These are phyloP conservation scores for Etheostoma perlongum DNA, from an alignment of 2,797 vertebrate species.

Conservation along the genomic window DNA sequence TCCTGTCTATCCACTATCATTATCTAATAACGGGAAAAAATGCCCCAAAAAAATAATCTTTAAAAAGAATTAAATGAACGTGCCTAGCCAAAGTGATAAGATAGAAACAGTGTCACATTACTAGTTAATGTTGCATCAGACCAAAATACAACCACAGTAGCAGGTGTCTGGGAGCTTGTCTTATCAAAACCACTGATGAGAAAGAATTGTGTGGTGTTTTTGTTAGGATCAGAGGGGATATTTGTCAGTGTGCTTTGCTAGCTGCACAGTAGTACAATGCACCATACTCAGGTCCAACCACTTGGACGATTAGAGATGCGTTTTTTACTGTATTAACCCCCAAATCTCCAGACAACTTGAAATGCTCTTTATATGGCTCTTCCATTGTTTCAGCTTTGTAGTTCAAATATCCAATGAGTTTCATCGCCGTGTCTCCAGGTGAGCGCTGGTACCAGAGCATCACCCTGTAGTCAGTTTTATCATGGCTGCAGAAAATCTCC, in stretches of 20 bases:
- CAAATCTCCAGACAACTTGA: constrained; percentile 37
- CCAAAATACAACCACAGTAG: too few species aligned
- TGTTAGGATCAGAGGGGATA: too few species aligned
- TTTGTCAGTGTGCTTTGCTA: constrained; percentile 26
- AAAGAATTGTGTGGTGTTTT: too few species aligned
- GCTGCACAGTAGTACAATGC: constrained; percentile 62
- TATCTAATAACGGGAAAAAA: too few species aligned
- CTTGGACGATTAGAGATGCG: constrained; percentile 1
- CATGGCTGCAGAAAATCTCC: constrained; percentile 40
- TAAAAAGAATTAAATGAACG: too few species aligned
- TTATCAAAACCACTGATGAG: too few species aligned
- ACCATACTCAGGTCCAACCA: neutral
- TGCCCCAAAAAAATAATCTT: too few species aligned
- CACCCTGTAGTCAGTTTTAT: constrained; percentile 5
- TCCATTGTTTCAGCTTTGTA: neutral
- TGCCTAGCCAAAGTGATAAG: too few species aligned
- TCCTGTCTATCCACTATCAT: too few species aligned
- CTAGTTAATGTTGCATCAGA: too few species aligned
- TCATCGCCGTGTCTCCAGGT: constrained; percentile 35
- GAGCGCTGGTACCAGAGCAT: constrained; percentile 51
- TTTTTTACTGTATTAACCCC: constrained; percentile 24
- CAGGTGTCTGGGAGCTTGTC: too few species aligned
- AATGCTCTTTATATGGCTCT: fast-evolving
- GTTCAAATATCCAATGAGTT: constrained; percentile 44
- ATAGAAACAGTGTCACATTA: too few species aligned